Evolutionary conservation across 1,140 invertebrate species (phyloP).

Genomic region (Oncopodura yosiiana): DNA sequence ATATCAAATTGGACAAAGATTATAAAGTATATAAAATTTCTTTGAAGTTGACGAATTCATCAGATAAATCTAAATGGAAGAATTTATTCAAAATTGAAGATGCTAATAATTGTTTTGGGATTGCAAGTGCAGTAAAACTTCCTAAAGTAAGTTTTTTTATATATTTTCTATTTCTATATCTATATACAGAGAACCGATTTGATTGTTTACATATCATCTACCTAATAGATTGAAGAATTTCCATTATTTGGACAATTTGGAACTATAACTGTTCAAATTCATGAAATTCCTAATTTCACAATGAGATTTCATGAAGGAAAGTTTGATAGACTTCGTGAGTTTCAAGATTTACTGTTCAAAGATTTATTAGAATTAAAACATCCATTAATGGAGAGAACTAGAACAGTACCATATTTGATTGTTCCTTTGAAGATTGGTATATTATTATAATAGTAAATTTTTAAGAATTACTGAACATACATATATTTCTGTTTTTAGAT

Average conservation of each 20-base stretch:
- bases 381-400: not conserved
- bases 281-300: not conserved
- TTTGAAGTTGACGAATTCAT: not conserved
- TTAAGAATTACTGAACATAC: too few relatives aligned
- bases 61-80: not conserved
- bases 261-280: not conserved
- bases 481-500: too few relatives aligned
- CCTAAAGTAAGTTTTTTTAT: constrained; percentile 1
- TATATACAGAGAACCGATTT: not conserved
- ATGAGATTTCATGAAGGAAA: not conserved
- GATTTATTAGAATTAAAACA: constrained; percentile 1
- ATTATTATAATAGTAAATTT: too few relatives aligned
- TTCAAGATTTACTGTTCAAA: constrained; percentile 1
- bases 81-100: not conserved
- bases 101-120: not conserved
- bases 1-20: not conserved
- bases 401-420: not conserved
- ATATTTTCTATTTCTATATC: not conserved
- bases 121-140: not conserved
- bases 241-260: constrained; percentile 8
- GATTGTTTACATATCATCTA: not conserved
- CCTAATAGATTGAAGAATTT: constrained; percentile 2
- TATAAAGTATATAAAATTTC: constrained; percentile 10
- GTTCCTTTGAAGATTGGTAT: not conserved
- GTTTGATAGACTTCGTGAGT: not conserved